Conservation (phyloP, 2,888 invertebrate genomes). For the Andrena praecox region DNA sequence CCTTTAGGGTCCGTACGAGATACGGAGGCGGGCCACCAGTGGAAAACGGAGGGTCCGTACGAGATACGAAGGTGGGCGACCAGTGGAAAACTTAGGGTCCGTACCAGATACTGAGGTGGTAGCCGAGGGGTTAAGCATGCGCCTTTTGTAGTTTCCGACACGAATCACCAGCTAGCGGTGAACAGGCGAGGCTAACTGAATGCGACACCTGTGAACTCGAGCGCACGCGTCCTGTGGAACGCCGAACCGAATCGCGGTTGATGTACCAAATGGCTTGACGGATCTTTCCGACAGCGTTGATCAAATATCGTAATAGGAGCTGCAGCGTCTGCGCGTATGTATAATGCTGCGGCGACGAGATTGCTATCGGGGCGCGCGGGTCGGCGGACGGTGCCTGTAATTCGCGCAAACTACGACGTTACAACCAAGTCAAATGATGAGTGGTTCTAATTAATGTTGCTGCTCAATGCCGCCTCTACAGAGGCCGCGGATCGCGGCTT, state of each 20-base stretch:
- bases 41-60: too few relatives aligned
- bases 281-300: constrained; percentile 46
- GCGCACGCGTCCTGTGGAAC: background rate
- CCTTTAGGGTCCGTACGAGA: too few relatives aligned
- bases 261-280: constrained; percentile 36
- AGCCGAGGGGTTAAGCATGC: too few relatives aligned
- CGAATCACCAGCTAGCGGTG: background rate
- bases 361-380: constrained; percentile 36
- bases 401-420: constrained; percentile 64
- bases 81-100: too few relatives aligned
- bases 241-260: constrained; percentile 18
- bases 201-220: constrained; percentile 13
- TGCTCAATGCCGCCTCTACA: constrained; percentile 54
- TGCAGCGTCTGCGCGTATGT: constrained; percentile 49
- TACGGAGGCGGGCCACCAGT: too few relatives aligned
- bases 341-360: constrained; percentile 30
- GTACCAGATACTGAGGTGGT: too few relatives aligned
- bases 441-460: constrained; percentile 76
- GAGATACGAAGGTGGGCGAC: too few relatives aligned
- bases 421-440: constrained; percentile 73
- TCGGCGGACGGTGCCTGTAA: constrained; percentile 42
- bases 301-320: constrained; percentile 51
- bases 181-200: constrained; percentile 32
- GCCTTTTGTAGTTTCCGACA: too few relatives aligned
- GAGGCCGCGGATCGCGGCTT: constrained; percentile 42